phyloP scores from a whole-genome alignment of 2,797 vertebrate genomes.

The Clamator glandarius region DNA sequence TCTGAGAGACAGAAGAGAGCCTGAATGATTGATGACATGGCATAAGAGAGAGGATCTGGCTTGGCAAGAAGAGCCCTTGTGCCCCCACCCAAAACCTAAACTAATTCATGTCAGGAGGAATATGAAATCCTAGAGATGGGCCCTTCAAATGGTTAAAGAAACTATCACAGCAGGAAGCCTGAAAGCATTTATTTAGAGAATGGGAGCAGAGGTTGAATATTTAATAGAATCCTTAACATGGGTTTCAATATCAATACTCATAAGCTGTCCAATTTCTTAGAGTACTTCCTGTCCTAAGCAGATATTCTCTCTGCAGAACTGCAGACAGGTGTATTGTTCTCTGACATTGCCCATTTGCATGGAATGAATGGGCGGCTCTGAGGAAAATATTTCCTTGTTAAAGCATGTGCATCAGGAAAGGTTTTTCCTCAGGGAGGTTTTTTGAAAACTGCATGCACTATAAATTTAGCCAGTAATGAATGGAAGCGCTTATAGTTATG shows the following conservation, averaged over 20 bases:
- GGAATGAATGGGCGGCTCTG: not conserved
- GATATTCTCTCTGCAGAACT: conserved; percentile 10
- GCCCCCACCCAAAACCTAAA: not conserved
- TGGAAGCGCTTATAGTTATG: conserved; percentile 13
- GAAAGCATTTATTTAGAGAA: conserved; percentile 48
- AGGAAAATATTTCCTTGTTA: not conserved
- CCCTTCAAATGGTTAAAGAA: conserved; percentile 39
- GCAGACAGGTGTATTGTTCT: conserved; percentile 6
- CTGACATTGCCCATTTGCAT: not conserved
- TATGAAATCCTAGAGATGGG: not conserved
- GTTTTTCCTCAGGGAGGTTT: not conserved
- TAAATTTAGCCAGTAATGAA: conserved; percentile 36
- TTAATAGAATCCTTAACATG: conserved; percentile 34
- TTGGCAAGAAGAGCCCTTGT: not conserved
- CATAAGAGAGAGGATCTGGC: not conserved
- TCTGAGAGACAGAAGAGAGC: conserved; percentile 18
- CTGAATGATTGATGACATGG: conserved; percentile 25
- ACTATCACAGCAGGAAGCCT: not conserved
- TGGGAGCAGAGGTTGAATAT: conserved; percentile 47
- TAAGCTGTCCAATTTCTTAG: conserved; percentile 28
- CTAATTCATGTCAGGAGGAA: conserved; percentile 15
- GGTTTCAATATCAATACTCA: conserved; percentile 20
- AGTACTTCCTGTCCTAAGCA: conserved; percentile 50
- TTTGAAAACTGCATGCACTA: not conserved
- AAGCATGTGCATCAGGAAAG: not conserved